Conservation (phyloP, 1,140 invertebrate genomes). For the Zaprionus ghesquierei region DNA sequence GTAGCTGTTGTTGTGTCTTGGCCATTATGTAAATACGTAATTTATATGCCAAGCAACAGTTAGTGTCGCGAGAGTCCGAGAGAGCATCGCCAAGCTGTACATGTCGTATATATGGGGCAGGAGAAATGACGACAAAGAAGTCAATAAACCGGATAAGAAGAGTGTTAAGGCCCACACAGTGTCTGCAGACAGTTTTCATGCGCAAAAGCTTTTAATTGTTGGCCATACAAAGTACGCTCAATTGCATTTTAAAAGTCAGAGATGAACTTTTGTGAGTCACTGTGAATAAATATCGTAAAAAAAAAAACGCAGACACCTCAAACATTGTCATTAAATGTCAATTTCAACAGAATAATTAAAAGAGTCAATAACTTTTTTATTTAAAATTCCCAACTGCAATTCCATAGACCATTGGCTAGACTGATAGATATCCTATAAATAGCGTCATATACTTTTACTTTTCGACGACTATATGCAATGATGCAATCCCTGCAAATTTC, state of each 20-base stretch:
- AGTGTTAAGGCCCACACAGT: background rate
- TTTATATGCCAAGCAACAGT: conserved; percentile 65
- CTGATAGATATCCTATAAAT: background rate
- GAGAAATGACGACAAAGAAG: background rate
- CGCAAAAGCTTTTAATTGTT: background rate
- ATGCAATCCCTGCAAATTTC: background rate
- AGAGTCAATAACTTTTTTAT: background rate
- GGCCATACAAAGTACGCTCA: background rate
- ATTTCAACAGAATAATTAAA: background rate
- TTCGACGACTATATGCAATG: background rate
- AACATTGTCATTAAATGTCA: background rate
- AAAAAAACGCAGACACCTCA: background rate
- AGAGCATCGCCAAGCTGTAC: background rate
- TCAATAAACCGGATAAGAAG: background rate
- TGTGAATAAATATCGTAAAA: background rate
- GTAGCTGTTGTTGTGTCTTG: background rate
- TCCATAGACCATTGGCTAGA: background rate
- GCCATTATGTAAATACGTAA: conserved; percentile 37
- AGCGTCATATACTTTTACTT: background rate
- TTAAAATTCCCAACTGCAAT: background rate
- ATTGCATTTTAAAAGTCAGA: background rate
- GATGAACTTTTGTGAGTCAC: background rate
- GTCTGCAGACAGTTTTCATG: background rate
- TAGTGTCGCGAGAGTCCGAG: conserved; percentile 12
- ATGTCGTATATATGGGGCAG: background rate